phyloP scores from a whole-genome alignment of 2,888 invertebrate species.

The Lumbricus terrestris region DNA sequence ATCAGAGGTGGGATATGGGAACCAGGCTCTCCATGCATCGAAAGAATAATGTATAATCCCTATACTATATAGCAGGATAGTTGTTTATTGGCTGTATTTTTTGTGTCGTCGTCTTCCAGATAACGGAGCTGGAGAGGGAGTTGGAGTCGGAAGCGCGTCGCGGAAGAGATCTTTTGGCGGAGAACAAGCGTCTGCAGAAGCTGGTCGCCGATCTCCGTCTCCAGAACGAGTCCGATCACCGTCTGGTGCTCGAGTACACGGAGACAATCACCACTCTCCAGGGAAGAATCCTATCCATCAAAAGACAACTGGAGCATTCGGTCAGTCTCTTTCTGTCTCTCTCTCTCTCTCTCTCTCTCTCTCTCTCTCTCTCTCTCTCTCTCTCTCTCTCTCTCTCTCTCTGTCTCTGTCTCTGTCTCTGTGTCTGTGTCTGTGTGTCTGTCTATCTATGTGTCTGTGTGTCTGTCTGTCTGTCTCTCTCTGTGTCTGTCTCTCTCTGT shows the following conservation, averaged over 20 bases:
- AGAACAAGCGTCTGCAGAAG: constrained; percentile 54
- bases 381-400: too few relatives aligned
- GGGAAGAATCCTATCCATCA: constrained; percentile 54
- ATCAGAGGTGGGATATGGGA: too few relatives aligned
- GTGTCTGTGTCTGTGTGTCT: neutral
- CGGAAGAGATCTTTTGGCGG: constrained; percentile 50
- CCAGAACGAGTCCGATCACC: constrained; percentile 54
- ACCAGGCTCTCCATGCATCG: too few relatives aligned
- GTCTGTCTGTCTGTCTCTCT: too few relatives aligned
- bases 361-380: too few relatives aligned
- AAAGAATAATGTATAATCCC: too few relatives aligned
- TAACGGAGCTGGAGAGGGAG: constrained; percentile 58
- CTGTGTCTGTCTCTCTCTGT: too few relatives aligned
- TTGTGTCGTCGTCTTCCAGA: constrained; percentile 39
- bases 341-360: too few relatives aligned
- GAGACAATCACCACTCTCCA: constrained; percentile 52
- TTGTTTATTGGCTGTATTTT: too few relatives aligned
- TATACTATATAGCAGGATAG: too few relatives aligned
- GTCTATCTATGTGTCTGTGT: too few relatives aligned
- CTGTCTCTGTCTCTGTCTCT: too few relatives aligned
- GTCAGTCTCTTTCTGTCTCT: constrained; percentile 51
- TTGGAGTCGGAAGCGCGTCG: constrained; percentile 56
- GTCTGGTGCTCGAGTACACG: constrained; percentile 50
- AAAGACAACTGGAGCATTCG: constrained; percentile 58
- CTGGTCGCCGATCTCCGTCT: constrained; percentile 50